Base-by-base conservation (phyloP, 2,888 invertebrate species). In the Apodemia mormo region DNA sequence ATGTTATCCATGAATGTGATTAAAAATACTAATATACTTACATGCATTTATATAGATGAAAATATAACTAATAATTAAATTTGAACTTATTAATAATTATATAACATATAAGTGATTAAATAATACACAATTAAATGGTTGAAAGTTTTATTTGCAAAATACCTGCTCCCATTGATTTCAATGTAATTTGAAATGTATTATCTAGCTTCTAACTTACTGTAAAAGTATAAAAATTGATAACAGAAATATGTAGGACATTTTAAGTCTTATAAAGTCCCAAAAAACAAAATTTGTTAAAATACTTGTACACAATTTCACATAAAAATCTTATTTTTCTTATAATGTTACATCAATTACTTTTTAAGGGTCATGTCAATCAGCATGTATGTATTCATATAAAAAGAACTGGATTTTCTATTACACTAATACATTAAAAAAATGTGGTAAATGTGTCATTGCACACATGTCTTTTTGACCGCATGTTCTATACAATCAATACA, bases 41-140 rank as follows among this genome's bases (percentile, higher is more conserved):
- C 12, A 45, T 45, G 45, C 12, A 12, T 5, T 12, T 45, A 12
- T 12, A 45, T 2, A 49, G 14, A 49, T 49, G 14, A 49, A 49
- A 49, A 45, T 49, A 49, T 49, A 49, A 49, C 12, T 49, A 49
- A 12, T 49, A 49, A 49, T 49, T 10, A 45, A 45, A 45, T 45
- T 4, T 8, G 1, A 10, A 43, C 2, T 9, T 49, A 49, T 12
- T 49, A 12, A 49, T 49, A 14, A 49, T 49, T 2, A 49, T 2
- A 12, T 45, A 49, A 14, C 14, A n/a, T 49, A 49, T 5, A 49
- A 49, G 49, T n/a, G 30, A 30, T 61, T 65, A 72, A 76, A 73
- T 72, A 72, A 71, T 71, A 72, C 70, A 73, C 72, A 68, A 65
- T 70, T 67, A 70, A 58, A 71, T 66, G 72, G 70, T 69, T 70